A percentile compares a stretch with the other conserved stretches of the same genome.
phyloP scores from a whole-genome alignment of 2,797 vertebrate species.

The Cyprinodon diabolis region DNA sequence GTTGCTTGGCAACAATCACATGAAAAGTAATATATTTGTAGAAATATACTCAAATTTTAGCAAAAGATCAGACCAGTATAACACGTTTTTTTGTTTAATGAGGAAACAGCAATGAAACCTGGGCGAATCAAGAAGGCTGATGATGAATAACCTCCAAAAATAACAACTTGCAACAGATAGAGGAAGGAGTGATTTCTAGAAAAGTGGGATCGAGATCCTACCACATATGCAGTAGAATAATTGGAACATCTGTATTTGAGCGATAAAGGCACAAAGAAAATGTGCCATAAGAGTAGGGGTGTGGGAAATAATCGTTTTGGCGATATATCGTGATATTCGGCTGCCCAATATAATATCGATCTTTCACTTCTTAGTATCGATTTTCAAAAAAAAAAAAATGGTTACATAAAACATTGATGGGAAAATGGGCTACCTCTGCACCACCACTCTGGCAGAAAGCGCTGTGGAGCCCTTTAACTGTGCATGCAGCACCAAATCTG shows the following conservation, averaged over 20 bases:
- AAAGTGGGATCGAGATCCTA: constrained; percentile 55
- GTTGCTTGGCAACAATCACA: not conserved
- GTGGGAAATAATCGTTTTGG: too few relatives aligned
- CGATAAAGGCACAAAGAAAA: constrained; percentile 21
- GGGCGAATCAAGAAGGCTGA: constrained; percentile 21
- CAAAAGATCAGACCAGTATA: not conserved
- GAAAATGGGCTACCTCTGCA: too few relatives aligned
- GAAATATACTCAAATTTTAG: not conserved
- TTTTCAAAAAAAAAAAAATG: too few relatives aligned
- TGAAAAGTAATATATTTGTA: constrained; percentile 7
- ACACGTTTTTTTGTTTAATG: not conserved
- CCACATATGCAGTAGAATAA: constrained; percentile 21
- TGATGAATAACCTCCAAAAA: constrained; percentile 49
- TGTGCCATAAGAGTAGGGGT: too few relatives aligned
- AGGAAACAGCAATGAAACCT: not conserved
- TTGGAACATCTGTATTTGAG: constrained; percentile 35
- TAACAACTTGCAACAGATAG: constrained; percentile 9
- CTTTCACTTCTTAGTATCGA: too few relatives aligned
- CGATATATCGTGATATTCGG: too few relatives aligned
- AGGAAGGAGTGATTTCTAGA: constrained; percentile 58
- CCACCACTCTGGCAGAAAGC: too few relatives aligned
- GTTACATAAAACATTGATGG: too few relatives aligned
- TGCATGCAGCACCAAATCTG: too few relatives aligned
- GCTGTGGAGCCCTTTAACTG: too few relatives aligned
- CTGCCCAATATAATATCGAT: too few relatives aligned